Percentiles rank a stretch among this genome's conserved stretches.
phyloP scores from a whole-genome alignment of 2,888 invertebrate species.

The Apodemia zela region DNA sequence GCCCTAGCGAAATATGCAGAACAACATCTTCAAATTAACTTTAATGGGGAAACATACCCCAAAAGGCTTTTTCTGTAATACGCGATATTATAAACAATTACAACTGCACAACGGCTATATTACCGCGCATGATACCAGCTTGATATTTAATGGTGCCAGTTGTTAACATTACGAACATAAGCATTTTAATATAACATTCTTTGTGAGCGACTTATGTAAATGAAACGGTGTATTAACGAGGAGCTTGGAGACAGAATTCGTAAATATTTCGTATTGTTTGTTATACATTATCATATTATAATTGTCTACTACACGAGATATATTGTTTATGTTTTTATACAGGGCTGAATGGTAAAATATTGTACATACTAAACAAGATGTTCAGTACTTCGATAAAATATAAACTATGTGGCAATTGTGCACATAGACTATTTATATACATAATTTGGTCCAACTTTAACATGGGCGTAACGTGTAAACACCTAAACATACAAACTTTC shows the following conservation, averaged over 20 bases:
- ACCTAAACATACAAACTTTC: too few relatives aligned
- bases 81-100: conserved; percentile 21
- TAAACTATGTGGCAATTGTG: too few relatives aligned
- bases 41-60: conserved; percentile 33
- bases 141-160: conserved; percentile 33
- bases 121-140: conserved; percentile 19
- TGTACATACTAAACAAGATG: too few relatives aligned
- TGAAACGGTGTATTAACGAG: conserved; percentile 29
- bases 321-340: not conserved
- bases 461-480: too few relatives aligned
- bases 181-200: conserved; percentile 35
- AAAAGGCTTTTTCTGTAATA: conserved; percentile 22
- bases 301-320: not conserved
- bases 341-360: too few relatives aligned
- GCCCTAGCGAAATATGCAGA: conserved; percentile 60
- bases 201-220: conserved; percentile 34
- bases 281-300: not conserved
- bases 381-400: too few relatives aligned
- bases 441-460: too few relatives aligned
- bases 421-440: too few relatives aligned
- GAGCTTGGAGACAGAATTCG: conserved; percentile 30
- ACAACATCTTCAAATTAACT: conserved; percentile 39
- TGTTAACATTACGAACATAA: conserved; percentile 28
- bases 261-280: conserved; percentile 20
- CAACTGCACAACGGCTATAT: conserved; percentile 30